Evolutionary conservation across 1,140 invertebrate species (phyloP), one percentile per base, ranked within the genome.

Genomic region (Cydia amplana): DNA sequence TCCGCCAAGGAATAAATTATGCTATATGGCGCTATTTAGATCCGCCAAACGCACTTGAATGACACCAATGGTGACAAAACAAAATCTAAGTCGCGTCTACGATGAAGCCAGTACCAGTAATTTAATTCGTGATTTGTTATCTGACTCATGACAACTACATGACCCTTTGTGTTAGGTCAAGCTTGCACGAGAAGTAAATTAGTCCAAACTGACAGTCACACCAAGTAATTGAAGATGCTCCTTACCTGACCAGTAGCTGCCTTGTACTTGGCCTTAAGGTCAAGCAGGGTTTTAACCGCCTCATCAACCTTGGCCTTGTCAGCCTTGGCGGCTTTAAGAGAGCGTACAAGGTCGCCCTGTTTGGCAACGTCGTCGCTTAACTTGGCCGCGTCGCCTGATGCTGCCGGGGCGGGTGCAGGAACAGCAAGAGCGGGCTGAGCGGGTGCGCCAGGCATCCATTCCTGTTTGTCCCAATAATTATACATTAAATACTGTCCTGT

Each of bases 241-340:
- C 51, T 77, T 55, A 85, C 94, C 72, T 87, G 80, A 77, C 96
- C 96, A 28, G 96, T 96, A 16, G 94, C 81, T 36, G 93, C 93
- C 92, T 98, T 98, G 86, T 96, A 98, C 76, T 97, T 94, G 4
- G 89, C 92, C 92, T 98, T 98, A 2, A 98, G 90, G 10, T 93
- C 88, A 51, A 98, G 87, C n/a, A 98, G 89, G 36, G 90, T 82
- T 83, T 96, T 94, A 10, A 98, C 96, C 79, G 95, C 96, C 32
- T 82, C 80, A 43, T 96, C 95, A 25, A 97, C 93, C 25, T 90
- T 85, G 12, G 83, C 81, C 80, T 95, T 95, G 2, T 92, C 82
- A 9, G 94, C 94, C 85, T 96, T 96, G 18, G 94, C 91, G 9
- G 93, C 78, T 89, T 97, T 97, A 12, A 97, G 85, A 46, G 95